These are phyloP conservation scores for Oenanthe oenanthe DNA, from an alignment of 2,113 vertebrate genomes.

Conservation along the genomic window DNA sequence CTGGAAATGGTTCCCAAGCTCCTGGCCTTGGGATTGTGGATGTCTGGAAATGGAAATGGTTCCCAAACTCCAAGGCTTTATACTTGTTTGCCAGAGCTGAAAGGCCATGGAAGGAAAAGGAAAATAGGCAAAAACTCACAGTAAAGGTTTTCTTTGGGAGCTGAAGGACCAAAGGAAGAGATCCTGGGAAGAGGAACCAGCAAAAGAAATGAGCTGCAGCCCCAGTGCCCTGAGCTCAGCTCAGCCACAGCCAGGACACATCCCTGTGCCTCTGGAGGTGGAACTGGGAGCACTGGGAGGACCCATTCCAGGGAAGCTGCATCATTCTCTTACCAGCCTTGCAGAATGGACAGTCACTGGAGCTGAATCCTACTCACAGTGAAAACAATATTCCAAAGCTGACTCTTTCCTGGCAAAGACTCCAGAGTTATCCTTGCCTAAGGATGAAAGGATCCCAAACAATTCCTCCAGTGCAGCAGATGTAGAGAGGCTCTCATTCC, in stretches of 20 bases:
- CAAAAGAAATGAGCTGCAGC: neutral
- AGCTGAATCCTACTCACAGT: neutral
- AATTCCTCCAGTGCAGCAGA: neutral
- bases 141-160: neutral
- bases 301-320: neutral
- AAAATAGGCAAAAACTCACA: neutral
- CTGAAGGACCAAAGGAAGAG: neutral
- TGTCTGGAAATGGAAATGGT: neutral
- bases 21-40: fast-evolving
- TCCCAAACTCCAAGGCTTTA: neutral
- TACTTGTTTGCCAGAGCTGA: neutral
- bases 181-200: neutral
- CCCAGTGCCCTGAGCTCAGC: neutral
- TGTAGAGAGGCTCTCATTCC: neutral
- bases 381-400: neutral
- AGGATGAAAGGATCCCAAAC: neutral
- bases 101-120: neutral
- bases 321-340: fast-evolving
- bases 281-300: neutral
- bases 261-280: neutral
- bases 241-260: neutral
- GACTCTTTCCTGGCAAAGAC: neutral
- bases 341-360: neutral
- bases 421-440: neutral
- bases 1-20: no score